phyloP scores from a whole-genome alignment of 2,797 vertebrate species.

The Bovichtus diacanthus region DNA sequence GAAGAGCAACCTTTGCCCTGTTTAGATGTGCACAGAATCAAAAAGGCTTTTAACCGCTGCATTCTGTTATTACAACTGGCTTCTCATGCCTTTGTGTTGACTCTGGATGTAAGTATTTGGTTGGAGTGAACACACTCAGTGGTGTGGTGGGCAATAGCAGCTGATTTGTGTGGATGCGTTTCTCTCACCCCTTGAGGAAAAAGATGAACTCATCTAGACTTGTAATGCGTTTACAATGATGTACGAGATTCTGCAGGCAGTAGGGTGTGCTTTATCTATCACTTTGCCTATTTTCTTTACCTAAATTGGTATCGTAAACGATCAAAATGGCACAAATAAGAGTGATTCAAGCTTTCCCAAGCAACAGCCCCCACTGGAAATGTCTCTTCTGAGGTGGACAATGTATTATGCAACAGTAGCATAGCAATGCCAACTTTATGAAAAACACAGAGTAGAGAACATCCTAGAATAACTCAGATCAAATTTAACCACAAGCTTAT shows the following conservation, averaged over 20 bases:
- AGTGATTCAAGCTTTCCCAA: background rate
- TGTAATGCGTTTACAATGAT: slow-evolving; percentile 17
- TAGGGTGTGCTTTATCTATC: background rate
- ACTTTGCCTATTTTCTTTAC: background rate
- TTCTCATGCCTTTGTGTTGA: slow-evolving; percentile 27
- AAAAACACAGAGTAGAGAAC: slow-evolving; percentile 22
- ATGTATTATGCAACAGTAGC: slow-evolving; percentile 3
- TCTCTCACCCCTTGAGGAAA: background rate
- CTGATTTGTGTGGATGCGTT: slow-evolving; percentile 32
- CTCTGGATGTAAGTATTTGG: slow-evolving; percentile 34
- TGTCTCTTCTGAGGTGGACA: background rate
- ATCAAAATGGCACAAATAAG: background rate
- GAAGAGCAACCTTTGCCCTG: slow-evolving; percentile 39
- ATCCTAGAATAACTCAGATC: slow-evolving; percentile 5
- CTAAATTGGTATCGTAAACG: background rate
- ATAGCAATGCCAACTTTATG: background rate
- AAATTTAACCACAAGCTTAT: slow-evolving; percentile 12
- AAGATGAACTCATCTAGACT: slow-evolving; percentile 10
- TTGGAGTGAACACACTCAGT: slow-evolving; percentile 25
- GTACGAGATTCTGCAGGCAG: background rate
- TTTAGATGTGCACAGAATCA: slow-evolving; percentile 30
- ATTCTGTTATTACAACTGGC: slow-evolving; percentile 47
- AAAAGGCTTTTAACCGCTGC: slow-evolving; percentile 12
- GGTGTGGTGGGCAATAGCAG: slow-evolving; percentile 32
- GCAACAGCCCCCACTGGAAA: background rate